Conservation (phyloP, 2,797 vertebrate species). For the Aphelocoma californica region DNA sequence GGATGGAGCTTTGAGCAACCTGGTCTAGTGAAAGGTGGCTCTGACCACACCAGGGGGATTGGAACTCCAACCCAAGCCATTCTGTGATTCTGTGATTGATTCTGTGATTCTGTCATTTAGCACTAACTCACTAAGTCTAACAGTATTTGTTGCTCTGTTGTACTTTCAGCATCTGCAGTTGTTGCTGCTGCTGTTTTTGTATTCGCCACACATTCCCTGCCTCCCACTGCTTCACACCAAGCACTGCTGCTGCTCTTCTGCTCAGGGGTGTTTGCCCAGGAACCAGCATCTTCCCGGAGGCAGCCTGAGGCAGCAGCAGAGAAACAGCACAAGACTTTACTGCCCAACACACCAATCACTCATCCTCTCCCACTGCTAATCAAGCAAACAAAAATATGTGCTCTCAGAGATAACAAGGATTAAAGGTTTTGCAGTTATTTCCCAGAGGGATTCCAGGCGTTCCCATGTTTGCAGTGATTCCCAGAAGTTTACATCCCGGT, state of each 20-base stretch:
- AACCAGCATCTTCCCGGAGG: not conserved
- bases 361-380: slow-evolving; percentile 12
- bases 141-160: not conserved
- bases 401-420: slow-evolving; percentile 37
- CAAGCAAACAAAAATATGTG: slow-evolving; percentile 23
- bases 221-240: not conserved
- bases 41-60: not conserved
- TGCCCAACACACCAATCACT: not conserved
- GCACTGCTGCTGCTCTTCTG: not conserved
- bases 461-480: slow-evolving; percentile 4
- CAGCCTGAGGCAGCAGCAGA: not conserved
- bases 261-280: not conserved
- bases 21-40: not conserved
- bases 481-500: not conserved
- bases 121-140: not conserved
- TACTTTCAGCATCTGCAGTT: not conserved
- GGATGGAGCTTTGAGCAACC: not conserved
- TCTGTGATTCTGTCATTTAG: not conserved
- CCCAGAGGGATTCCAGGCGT: slow-evolving; percentile 24
- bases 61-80: not conserved
- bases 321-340: not conserved
- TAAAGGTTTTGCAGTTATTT: slow-evolving; percentile 29
- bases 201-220: not conserved
- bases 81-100: not conserved
- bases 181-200: not conserved